These are phyloP conservation scores for Trypoxylus dichotomus DNA, from an alignment of 1,140 invertebrate species.

Conservation along the genomic window DNA sequence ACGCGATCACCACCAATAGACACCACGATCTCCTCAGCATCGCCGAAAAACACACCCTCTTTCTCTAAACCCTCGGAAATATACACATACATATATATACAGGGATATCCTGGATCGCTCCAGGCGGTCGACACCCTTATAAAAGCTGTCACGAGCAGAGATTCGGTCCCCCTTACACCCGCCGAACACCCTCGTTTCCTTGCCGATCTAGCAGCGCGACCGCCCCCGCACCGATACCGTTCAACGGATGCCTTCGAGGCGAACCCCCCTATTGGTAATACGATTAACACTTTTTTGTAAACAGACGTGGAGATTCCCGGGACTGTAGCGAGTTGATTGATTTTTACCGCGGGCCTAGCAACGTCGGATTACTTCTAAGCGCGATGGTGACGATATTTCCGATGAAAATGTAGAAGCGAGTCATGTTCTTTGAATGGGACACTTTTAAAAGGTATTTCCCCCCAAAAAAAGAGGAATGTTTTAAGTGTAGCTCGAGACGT, in stretches of 20 bases:
- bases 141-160: slow-evolving; percentile 44
- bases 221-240: neutral
- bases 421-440: no score
- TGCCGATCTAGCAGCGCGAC: neutral
- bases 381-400: no score
- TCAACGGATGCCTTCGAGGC: neutral
- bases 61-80: no score
- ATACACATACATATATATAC: neutral
- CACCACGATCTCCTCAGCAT: no score
- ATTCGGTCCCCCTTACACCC: slow-evolving; percentile 18
- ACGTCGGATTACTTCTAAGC: no score
- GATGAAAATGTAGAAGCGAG: no score
- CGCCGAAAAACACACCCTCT: no score
- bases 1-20: no score
- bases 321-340: slow-evolving; percentile 38
- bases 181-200: neutral
- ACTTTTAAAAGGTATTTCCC: no score
- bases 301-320: slow-evolving; percentile 13
- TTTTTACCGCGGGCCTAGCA: slow-evolving; percentile 30
- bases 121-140: slow-evolving; percentile 45
- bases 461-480: no score
- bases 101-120: slow-evolving; percentile 18
- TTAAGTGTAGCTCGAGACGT: no score
- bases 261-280: slow-evolving; percentile 37
- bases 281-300: slow-evolving; percentile 46